These are phyloP conservation scores for Dichetophora obliterata DNA, from an alignment of 2,888 invertebrate species.

Conservation along the genomic window DNA sequence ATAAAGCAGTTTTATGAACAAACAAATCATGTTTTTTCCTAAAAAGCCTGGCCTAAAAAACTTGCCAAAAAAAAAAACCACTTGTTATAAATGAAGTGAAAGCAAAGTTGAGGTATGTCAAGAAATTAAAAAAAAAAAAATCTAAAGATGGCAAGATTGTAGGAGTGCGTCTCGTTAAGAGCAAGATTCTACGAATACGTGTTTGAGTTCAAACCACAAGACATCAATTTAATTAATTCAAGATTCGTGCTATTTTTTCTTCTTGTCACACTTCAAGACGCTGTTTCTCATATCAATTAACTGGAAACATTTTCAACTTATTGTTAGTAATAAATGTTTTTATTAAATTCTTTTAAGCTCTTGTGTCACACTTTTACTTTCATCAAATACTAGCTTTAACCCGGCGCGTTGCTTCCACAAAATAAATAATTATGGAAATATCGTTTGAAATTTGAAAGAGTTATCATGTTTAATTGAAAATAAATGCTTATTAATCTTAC, in stretches of 20 bases:
- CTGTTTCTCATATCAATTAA: neutral
- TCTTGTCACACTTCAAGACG: neutral
- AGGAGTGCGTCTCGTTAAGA: neutral
- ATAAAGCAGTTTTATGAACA: neutral
- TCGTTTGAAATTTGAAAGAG: too few relatives aligned
- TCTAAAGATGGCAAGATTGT: conserved; percentile 2
- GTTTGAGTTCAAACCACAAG: neutral
- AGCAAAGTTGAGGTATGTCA: neutral
- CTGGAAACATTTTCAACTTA: too few relatives aligned
- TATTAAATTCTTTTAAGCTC: too few relatives aligned
- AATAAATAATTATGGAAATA: too few relatives aligned
- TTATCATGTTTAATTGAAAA: too few relatives aligned
- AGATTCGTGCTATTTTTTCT: neutral
- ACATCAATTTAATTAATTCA: neutral
- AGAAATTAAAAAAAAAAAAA: neutral
- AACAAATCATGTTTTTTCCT: neutral
- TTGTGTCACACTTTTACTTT: too few relatives aligned
- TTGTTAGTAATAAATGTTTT: too few relatives aligned
- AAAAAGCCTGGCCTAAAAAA: conserved; percentile 14
- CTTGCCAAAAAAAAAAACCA: neutral
- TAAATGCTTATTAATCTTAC: too few relatives aligned
- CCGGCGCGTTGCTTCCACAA: too few relatives aligned
- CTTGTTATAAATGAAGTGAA: neutral
- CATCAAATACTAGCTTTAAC: too few relatives aligned
- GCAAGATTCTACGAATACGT: neutral